Base-by-base conservation (phyloP, 2,797 vertebrate genomes). In the Lepilemur septentrionalis region DNA sequence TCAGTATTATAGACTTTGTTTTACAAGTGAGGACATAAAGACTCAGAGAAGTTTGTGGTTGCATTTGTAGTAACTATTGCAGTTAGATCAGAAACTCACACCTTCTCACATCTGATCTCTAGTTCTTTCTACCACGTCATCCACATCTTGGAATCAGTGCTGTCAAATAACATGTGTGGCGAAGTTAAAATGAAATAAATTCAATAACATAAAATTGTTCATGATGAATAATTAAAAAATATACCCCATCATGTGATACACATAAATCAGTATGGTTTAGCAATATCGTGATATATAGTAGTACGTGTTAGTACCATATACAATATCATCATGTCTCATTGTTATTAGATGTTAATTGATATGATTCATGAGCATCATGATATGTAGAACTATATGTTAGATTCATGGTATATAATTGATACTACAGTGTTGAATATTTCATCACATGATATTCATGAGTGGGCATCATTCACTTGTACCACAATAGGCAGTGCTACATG, bases 151-250 rank as follows among this genome's bases (percentile, higher is more conserved):
- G 15, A 89, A 83, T 20, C 28, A 57, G 25, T 91, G 17, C 25
- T 83, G 3, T 82, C 30, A 79, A 80, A 85, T 85, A 76, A 90
- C 48, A 63, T 76, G 12, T 78, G 8, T 75, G 69, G 78, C 52
- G 90, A 48, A 61, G 63, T 91, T 83, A 73, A 82, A 92, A 43
- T n/a, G 48, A 96, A 85, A 57, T 73, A 41, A 90, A 63, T 82
- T 89, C 17, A 14, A 22, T 50, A 18, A 73, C 93, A 14, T 50
- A 55, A 52, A 96, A 55, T 35, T 75, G 14, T 18, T 69, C 28
- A 22, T 72, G 65, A 79, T 52, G 35, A 70, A 76, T 38, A 80
- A 89, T 69, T 88, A 83, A 80, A 81, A 25, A 38, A 20, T 82
- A 59, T 86, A 20, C 32, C 50, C 12, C 22, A 35, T 76, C 67